A percentile compares a stretch with the other conserved stretches of the same genome.
phyloP scores from a whole-genome alignment of 2,797 vertebrate genomes.

The Poecilia wingei region DNA sequence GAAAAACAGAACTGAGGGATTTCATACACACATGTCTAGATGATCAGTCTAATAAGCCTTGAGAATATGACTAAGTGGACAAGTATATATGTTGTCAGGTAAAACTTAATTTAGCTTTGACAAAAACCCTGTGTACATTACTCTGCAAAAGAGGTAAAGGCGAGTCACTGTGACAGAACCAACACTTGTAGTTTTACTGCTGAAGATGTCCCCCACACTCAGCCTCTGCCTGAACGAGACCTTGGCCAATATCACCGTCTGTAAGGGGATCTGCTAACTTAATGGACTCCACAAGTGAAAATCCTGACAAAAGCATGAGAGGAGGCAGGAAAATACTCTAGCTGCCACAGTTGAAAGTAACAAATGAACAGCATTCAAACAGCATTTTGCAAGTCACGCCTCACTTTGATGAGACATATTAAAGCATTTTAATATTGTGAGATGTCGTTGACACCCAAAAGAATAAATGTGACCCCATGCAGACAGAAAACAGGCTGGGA shows the following conservation, averaged over 20 bases:
- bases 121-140: not conserved
- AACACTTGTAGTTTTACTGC: not conserved
- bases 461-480: not conserved
- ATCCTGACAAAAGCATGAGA: not conserved
- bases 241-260: not conserved
- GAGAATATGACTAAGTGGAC: not conserved
- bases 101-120: conserved; percentile 17
- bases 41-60: not conserved
- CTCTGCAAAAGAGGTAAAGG: not conserved
- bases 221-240: not conserved
- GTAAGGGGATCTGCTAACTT: not conserved
- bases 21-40: not conserved
- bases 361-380: not conserved
- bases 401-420: not conserved
- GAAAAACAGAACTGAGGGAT: not conserved
- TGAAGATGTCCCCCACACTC: not conserved
- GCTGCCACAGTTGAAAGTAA: not conserved
- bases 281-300: not conserved
- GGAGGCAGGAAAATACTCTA: not conserved
- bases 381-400: not conserved
- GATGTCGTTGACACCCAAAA: not conserved
- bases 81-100: conserved; percentile 10
- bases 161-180: not conserved
- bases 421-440: not conserved
- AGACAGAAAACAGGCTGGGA: not conserved